Percentiles rank a stretch among this genome's conserved stretches.
Conservation (phyloP, 2,797 vertebrate genomes). For the Brachymystax lenok region DNA sequence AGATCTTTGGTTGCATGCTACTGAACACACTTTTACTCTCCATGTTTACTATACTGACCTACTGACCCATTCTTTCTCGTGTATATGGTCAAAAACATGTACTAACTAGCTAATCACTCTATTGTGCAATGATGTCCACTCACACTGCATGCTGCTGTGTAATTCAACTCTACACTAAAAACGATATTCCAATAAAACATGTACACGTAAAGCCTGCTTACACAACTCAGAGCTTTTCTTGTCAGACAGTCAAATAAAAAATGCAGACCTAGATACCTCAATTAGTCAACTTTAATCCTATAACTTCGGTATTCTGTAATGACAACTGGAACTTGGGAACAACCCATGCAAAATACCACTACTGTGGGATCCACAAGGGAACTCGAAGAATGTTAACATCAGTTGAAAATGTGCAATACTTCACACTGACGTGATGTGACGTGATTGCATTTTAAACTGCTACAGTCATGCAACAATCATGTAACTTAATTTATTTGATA, state of each 20-base stretch:
- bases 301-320: background rate
- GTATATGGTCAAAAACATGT: slow-evolving; percentile 49
- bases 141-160: slow-evolving; percentile 10
- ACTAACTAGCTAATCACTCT: slow-evolving; percentile 39
- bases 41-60: slow-evolving; percentile 52
- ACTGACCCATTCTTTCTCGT: slow-evolving; percentile 55
- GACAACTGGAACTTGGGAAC: background rate
- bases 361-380: background rate
- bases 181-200: background rate
- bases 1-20: slow-evolving; percentile 65
- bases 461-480: slow-evolving; percentile 72
- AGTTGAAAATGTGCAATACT: slow-evolving; percentile 75
- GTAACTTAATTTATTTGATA: slow-evolving; percentile 69
- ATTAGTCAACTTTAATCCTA: background rate
- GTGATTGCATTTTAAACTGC: slow-evolving; percentile 42
- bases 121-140: slow-evolving; percentile 17
- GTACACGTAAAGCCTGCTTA: background rate
- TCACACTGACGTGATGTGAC: slow-evolving; percentile 69
- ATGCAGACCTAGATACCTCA: background rate
- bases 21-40: slow-evolving; percentile 37
- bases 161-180: background rate
- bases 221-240: background rate
- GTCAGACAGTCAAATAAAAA: background rate
- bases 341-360: background rate
- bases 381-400: background rate